phyloP scores from a whole-genome alignment of 2,113 vertebrate genomes.

The Thamnophis sirtalis region DNA sequence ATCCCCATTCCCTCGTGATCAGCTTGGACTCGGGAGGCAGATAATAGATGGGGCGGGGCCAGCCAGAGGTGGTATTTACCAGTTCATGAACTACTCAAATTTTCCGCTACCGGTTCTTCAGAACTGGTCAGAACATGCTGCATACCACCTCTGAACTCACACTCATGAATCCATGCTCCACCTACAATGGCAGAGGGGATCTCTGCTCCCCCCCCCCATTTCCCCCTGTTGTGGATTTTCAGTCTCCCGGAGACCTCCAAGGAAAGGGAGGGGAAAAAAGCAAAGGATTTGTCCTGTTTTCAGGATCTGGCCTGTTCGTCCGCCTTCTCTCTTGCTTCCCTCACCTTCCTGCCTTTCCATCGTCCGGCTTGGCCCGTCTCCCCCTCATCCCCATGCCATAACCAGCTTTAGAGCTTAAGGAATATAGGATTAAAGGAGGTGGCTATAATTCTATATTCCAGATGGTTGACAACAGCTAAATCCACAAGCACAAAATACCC shows the following conservation, averaged over 20 bases:
- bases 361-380: too few relatives aligned
- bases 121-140: too few relatives aligned
- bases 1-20: too few relatives aligned
- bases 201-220: slow-evolving; percentile 49
- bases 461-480: slow-evolving; percentile 76
- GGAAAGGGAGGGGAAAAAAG: slow-evolving; percentile 12
- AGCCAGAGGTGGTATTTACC: too few relatives aligned
- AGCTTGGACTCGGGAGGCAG: too few relatives aligned
- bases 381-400: slow-evolving; percentile 38
- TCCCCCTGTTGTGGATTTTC: slow-evolving; percentile 21
- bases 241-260: slow-evolving; percentile 70
- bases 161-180: background rate
- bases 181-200: slow-evolving; percentile 46
- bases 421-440: slow-evolving; percentile 77
- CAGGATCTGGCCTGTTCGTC: too few relatives aligned
- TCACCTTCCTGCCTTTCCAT: too few relatives aligned
- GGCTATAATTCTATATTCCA: slow-evolving; percentile 78
- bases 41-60: too few relatives aligned
- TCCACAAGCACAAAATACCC: slow-evolving; percentile 61
- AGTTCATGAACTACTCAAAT: too few relatives aligned
- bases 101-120: too few relatives aligned
- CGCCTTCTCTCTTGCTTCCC: too few relatives aligned
- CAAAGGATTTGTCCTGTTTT: slow-evolving; percentile 35
- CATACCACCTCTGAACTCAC: too few relatives aligned
- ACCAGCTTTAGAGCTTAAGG: slow-evolving; percentile 80